Evolutionary conservation across 2,888 invertebrate genomes (phyloP).

Genomic region (Drosophila ezoana): DNA sequence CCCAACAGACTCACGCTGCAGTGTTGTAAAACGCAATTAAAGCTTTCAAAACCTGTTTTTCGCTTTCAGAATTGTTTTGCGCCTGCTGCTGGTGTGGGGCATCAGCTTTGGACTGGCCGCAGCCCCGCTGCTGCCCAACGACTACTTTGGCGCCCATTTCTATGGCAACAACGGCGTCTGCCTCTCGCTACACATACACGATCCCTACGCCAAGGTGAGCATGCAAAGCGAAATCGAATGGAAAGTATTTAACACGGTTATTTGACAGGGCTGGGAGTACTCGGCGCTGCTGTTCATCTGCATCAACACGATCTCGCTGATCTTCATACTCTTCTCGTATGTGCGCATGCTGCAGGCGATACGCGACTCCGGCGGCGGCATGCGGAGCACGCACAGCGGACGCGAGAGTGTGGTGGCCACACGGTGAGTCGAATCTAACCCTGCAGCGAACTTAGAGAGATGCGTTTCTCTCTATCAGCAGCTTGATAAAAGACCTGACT

Average conservation of each 20-base stretch:
- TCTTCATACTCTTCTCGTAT: conserved; percentile 87
- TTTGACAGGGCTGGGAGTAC: conserved; percentile 87
- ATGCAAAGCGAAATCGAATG: no score
- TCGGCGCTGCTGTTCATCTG: conserved; percentile 87
- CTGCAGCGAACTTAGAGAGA: no score
- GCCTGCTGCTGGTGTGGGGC: conserved; percentile 86
- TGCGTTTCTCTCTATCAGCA: background rate
- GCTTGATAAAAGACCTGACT: background rate
- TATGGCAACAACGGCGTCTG: conserved; percentile 88
- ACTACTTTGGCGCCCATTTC: conserved; percentile 86
- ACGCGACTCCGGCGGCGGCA: conserved; percentile 86
- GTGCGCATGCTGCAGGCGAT: conserved; percentile 87
- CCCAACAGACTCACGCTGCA: no score
- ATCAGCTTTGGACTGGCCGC: conserved; percentile 85
- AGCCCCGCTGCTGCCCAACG: conserved; percentile 85
- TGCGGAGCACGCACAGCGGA: conserved; percentile 87
- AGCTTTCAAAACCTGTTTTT: no score
- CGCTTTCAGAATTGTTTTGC: conserved; percentile 85
- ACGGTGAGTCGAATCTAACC: no score
- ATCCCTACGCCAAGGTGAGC: conserved; percentile 86
- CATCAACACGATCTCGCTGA: conserved; percentile 86
- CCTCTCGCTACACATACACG: conserved; percentile 87
- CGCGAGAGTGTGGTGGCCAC: conserved; percentile 87
- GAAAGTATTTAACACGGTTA: no score
- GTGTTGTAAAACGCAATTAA: no score